These are phyloP conservation scores for Melanostoma mellinum DNA, from an alignment of 2,888 invertebrate species.

Conservation along the genomic window DNA sequence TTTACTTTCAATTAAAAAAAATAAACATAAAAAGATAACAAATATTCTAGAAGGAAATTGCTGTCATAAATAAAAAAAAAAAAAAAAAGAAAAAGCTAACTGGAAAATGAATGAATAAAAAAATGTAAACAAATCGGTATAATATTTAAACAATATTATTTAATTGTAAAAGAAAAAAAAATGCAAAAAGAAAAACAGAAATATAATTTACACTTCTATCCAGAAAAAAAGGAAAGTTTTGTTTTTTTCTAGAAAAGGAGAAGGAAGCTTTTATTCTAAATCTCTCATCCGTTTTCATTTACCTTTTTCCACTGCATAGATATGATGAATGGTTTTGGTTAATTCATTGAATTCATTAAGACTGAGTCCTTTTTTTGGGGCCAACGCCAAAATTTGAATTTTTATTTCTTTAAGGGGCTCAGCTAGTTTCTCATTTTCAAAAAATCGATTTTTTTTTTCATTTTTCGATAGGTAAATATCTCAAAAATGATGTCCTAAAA, in stretches of 20 bases:
- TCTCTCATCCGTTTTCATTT: too few species aligned
- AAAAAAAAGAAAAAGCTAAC: constrained; percentile 50
- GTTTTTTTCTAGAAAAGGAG: background rate
- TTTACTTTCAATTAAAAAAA: constrained; percentile 70
- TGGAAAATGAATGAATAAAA: constrained; percentile 67
- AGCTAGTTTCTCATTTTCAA: too few species aligned
- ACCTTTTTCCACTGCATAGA: too few species aligned
- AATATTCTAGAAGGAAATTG: constrained; percentile 71
- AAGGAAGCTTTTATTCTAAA: too few species aligned
- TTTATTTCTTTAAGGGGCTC: too few species aligned
- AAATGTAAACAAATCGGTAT: constrained; percentile 54
- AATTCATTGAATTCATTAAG: too few species aligned
- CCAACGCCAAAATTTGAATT: background rate
- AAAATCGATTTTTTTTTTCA: too few species aligned
- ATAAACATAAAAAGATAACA: constrained; percentile 64
- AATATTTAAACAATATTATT: constrained; percentile 72
- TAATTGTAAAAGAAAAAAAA: constrained; percentile 62
- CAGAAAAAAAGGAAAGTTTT: constrained; percentile 58
- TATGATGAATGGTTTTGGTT: too few species aligned
- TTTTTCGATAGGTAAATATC: too few species aligned
- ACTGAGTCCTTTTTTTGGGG: background rate
- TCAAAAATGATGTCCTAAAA: too few species aligned
- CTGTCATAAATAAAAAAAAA: constrained; percentile 65
- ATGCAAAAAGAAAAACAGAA: constrained; percentile 65
- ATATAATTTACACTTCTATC: constrained; percentile 73